A percentile compares a stretch with the other conserved stretches of the same genome.
phyloP scores from a whole-genome alignment of 2,113 vertebrate genomes.

The Octodon degus region DNA sequence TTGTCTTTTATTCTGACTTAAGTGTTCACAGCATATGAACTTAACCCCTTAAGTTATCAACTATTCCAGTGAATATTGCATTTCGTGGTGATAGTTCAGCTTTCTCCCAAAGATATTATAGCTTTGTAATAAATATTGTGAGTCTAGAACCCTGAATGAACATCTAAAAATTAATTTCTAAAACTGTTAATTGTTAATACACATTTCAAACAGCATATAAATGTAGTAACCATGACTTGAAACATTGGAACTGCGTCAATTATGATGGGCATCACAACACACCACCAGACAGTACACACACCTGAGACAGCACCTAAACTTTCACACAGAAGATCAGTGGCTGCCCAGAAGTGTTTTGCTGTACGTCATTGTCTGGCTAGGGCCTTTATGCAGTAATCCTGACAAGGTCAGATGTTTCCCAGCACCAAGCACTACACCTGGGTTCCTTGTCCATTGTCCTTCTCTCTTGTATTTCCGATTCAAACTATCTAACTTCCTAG shows the following conservation, averaged over 20 bases:
- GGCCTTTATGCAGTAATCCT: neutral
- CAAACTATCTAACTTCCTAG: neutral
- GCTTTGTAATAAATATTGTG: neutral
- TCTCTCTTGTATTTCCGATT: neutral
- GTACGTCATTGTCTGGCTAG: neutral
- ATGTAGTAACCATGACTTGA: neutral
- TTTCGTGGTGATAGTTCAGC: neutral
- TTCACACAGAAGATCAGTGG: neutral
- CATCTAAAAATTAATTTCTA: neutral
- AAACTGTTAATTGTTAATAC: neutral
- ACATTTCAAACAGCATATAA: neutral
- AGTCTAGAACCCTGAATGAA: neutral
- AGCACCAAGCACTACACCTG: no score
- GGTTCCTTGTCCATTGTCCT: neutral
- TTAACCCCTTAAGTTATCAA: neutral
- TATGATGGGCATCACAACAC: neutral
- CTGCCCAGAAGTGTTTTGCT: neutral
- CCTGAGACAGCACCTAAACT: neutral
- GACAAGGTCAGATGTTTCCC: neutral
- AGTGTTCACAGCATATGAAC: neutral
- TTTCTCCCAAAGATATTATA: neutral
- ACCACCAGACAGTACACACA: neutral
- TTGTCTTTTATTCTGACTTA: conserved; percentile 38
- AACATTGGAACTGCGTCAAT: neutral
- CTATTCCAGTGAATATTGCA: neutral